A percentile compares a stretch with the other conserved stretches of the same genome.
phyloP scores from a whole-genome alignment of 2,888 invertebrate species.

The Diarsia rubi region DNA sequence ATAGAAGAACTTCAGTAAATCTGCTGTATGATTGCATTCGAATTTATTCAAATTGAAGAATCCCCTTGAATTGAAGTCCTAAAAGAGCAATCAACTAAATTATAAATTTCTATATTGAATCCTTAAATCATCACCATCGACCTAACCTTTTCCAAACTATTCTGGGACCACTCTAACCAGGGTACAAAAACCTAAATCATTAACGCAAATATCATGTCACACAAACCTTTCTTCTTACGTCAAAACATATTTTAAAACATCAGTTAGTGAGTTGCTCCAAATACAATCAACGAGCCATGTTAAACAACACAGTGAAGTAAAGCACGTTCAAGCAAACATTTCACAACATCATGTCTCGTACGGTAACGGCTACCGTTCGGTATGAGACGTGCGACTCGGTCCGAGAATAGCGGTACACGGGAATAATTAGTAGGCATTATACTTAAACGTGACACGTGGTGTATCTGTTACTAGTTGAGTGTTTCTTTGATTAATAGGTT shows the following conservation, averaged over 20 bases:
- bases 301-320: conserved; percentile 41
- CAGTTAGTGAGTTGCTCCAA: conserved; percentile 7
- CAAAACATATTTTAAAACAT: not conserved
- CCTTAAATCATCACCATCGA: not conserved
- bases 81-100: too few species aligned
- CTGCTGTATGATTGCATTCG: too few species aligned
- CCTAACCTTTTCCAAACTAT: not conserved
- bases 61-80: too few species aligned
- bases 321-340: conserved; percentile 60
- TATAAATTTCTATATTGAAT: not conserved
- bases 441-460: conserved; percentile 56
- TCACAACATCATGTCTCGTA: conserved; percentile 60
- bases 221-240: not conserved
- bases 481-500: conserved; percentile 39
- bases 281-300: conserved; percentile 18
- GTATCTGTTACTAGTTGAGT: conserved; percentile 29
- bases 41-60: too few species aligned
- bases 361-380: conserved; percentile 66
- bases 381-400: conserved; percentile 55
- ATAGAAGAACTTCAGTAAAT: too few species aligned
- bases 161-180: not conserved
- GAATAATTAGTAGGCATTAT: conserved; percentile 67
- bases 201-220: not conserved
- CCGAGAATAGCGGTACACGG: conserved; percentile 66
- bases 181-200: not conserved